Evolutionary conservation across 2,888 invertebrate genomes (phyloP).

Genomic region (Cephus pulcher): DNA sequence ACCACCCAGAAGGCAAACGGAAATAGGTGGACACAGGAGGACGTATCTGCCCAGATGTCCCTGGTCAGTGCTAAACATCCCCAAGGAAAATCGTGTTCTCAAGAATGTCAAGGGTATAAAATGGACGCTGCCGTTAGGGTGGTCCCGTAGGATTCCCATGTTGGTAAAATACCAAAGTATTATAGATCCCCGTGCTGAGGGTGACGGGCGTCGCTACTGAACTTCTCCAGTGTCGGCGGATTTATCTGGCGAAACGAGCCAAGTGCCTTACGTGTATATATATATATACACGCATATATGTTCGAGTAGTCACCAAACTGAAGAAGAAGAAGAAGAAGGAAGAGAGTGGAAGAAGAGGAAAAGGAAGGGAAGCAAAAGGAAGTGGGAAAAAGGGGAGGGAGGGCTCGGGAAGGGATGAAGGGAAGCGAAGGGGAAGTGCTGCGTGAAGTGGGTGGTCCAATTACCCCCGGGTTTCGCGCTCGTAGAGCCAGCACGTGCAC

Average conservation of each 20-base stretch:
- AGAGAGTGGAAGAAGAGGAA: constrained; percentile 9
- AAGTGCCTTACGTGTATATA: constrained; percentile 9
- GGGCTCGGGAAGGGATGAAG: constrained; percentile 2
- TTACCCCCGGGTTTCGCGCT: constrained; percentile 63
- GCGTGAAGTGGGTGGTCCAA: constrained; percentile 64
- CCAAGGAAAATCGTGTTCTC: background rate
- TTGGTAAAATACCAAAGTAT: background rate
- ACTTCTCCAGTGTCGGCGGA: constrained; percentile 7
- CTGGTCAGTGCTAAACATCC: background rate
- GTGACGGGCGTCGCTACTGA: background rate
- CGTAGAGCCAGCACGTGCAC: constrained; percentile 56
- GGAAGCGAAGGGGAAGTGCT: constrained; percentile 21
- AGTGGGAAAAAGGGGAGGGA: constrained; percentile 10
- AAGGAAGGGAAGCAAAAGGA: constrained; percentile 9
- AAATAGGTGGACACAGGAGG: background rate
- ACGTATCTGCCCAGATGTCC: background rate
- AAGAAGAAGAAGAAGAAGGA: constrained; percentile 16
- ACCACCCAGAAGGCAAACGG: background rate
- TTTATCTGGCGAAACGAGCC: constrained; percentile 41
- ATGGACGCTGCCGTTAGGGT: background rate
- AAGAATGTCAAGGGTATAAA: background rate
- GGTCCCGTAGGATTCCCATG: background rate
- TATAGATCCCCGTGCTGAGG: background rate
- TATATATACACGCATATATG: background rate
- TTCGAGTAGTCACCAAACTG: background rate